These are phyloP conservation scores for Okapia johnstoni DNA, from an alignment of 2,113 vertebrate genomes.

Conservation along the genomic window DNA sequence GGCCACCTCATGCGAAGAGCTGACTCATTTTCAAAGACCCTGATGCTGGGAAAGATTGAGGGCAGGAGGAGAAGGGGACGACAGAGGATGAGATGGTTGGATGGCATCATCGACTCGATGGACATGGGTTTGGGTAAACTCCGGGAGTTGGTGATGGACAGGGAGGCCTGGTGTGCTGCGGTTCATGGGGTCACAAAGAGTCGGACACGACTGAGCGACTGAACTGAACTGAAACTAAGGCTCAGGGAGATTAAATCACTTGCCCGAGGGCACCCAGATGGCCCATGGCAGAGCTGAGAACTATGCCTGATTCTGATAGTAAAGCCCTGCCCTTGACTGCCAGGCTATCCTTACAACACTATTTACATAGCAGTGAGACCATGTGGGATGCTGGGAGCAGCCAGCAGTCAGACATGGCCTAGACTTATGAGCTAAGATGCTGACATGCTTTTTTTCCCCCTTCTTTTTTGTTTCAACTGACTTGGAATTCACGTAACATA, in stretches of 20 bases:
- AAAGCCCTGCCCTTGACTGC: not conserved
- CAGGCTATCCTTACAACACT: not conserved
- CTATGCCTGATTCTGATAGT: not conserved
- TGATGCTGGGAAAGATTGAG: too few species aligned
- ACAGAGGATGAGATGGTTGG: too few species aligned
- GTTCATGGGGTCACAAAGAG: too few species aligned
- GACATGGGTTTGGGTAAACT: too few species aligned
- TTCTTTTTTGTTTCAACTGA: not conserved
- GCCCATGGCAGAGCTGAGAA: not conserved
- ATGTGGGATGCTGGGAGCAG: not conserved
- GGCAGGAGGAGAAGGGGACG: too few species aligned
- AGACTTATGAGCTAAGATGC: not conserved
- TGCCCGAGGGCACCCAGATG: not conserved
- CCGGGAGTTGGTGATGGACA: too few species aligned
- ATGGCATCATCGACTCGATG: too few species aligned
- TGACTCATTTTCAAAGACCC: too few species aligned
- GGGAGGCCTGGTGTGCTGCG: too few species aligned
- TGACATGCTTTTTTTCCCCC: not conserved
- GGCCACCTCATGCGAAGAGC: too few species aligned
- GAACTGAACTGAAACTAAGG: not conserved
- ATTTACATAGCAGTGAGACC: not conserved
- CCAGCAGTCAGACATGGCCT: not conserved
- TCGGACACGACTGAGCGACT: too few species aligned
- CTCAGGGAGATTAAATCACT: not conserved
- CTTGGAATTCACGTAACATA: not conserved